These are phyloP conservation scores for Brachypodius melanocephalos DNA, from an alignment of 2,113 vertebrate genomes.

Conservation along the genomic window DNA sequence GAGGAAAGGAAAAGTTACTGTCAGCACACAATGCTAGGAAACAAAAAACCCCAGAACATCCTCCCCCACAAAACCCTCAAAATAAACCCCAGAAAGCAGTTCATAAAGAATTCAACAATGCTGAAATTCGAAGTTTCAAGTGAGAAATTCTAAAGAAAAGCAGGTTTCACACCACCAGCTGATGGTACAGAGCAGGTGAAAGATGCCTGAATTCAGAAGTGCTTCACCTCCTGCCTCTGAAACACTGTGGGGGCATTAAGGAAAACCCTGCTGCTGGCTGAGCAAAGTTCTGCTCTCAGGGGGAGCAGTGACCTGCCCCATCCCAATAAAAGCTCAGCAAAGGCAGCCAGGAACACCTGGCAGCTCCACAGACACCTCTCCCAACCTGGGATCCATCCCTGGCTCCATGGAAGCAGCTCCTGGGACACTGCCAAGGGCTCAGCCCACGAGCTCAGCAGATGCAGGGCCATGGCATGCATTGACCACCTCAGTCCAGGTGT, in stretches of 20 bases:
- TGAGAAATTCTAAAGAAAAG: background rate
- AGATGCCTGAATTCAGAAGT: background rate
- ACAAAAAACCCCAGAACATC: background rate
- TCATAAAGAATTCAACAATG: background rate
- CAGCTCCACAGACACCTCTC: background rate
- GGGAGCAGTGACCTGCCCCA: background rate
- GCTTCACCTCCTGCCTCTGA: background rate
- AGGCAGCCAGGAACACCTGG: background rate
- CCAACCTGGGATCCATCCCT: accelerated
- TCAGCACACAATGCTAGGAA: background rate
- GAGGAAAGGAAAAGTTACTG: background rate
- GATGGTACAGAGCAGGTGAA: background rate
- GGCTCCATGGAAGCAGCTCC: accelerated
- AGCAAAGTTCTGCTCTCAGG: background rate
- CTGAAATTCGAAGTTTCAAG: background rate
- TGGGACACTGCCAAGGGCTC: background rate
- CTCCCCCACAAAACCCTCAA: background rate
- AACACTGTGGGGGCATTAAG: background rate
- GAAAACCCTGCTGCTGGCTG: background rate
- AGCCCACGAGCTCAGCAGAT: background rate
- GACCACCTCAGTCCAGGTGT: background rate
- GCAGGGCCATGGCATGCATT: background rate
- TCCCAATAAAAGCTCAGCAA: background rate
- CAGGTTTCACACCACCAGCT: background rate
- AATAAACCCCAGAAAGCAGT: background rate